Conservation (phyloP, 2,888 invertebrate species). For the Polyploca ridens region DNA sequence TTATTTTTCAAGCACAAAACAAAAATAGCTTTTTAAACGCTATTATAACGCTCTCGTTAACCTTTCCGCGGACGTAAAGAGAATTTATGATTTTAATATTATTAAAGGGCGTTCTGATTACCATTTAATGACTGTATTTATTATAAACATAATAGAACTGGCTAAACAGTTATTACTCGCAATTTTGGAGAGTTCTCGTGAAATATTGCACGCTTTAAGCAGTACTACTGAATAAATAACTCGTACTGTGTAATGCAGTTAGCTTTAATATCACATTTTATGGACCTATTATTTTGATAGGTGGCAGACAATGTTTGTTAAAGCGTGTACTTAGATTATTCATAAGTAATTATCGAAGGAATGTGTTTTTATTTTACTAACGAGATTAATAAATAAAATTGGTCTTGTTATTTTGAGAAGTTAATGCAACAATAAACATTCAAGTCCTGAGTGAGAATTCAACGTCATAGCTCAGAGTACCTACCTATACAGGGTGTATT, state of each 20-base stretch:
- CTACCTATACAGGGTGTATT: too few species aligned
- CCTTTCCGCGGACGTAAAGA: conserved; percentile 42
- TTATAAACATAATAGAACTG: conserved; percentile 16
- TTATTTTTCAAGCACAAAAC: too few species aligned
- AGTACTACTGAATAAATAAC: not conserved
- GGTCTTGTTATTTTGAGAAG: too few species aligned
- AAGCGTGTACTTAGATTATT: not conserved
- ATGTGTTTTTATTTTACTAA: too few species aligned
- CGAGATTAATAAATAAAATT: too few species aligned
- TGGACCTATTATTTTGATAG: not conserved
- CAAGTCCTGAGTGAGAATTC: too few species aligned
- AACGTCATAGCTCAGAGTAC: too few species aligned
- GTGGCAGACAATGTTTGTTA: not conserved
- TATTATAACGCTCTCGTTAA: conserved; percentile 35
- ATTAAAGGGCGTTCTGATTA: conserved; percentile 35
- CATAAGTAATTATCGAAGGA: not conserved
- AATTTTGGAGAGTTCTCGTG: not conserved
- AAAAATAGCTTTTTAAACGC: too few species aligned
- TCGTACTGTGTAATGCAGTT: not conserved
- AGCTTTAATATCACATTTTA: not conserved
- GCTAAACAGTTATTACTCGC: not conserved
- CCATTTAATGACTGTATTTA: conserved; percentile 28
- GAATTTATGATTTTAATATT: conserved; percentile 53
- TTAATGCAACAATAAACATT: too few species aligned
- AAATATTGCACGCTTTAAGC: not conserved